Evolutionary conservation across 2,797 vertebrate genomes (phyloP).

Genomic region (Somateria mollissima): DNA sequence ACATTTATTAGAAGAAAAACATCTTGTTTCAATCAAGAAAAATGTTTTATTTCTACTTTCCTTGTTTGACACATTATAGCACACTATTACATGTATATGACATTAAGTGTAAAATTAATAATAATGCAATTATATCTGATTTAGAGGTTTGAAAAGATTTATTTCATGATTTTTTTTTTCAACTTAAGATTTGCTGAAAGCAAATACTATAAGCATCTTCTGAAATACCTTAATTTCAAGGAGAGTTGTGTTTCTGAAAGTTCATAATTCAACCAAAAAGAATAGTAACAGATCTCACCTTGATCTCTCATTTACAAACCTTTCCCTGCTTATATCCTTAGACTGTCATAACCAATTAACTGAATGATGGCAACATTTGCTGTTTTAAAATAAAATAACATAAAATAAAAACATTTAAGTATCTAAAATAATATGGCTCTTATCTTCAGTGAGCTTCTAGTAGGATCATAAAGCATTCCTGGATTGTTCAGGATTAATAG

Average conservation of each 20-base stretch:
- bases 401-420: neutral
- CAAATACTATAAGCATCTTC: neutral
- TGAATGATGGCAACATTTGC: accelerated
- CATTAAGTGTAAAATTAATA: neutral
- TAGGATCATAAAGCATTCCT: neutral
- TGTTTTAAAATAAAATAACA: neutral
- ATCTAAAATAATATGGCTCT: neutral
- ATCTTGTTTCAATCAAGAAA: constrained; percentile 35
- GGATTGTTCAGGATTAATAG: neutral
- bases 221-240: neutral
- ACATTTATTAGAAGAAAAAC: constrained; percentile 9
- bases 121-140: neutral
- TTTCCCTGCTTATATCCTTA: neutral
- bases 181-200: neutral
- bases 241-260: neutral
- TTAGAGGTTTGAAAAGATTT: neutral
- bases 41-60: constrained; percentile 25
- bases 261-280: neutral
- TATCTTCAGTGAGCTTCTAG: neutral
- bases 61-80: constrained; percentile 28
- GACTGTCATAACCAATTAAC: neutral
- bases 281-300: neutral
- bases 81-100: neutral
- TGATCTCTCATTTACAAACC: neutral
- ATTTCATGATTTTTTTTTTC: neutral